Conservation (phyloP, 2,888 invertebrate species). For the Perdita meconis region DNA sequence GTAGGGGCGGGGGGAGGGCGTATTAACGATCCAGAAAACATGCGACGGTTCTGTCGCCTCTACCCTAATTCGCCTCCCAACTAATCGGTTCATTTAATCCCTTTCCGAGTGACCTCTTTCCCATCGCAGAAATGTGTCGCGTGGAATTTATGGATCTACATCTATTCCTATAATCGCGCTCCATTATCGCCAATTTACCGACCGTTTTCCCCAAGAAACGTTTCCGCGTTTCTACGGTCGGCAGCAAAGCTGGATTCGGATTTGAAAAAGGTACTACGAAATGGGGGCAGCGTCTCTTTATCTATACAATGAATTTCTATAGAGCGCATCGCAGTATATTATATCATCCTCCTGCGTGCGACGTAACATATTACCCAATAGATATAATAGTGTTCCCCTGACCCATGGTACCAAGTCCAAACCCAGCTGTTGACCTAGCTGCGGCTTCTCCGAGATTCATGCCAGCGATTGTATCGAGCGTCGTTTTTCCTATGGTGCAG, state of each 20-base stretch:
- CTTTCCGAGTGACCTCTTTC: constrained; percentile 41
- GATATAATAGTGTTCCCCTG: too few relatives aligned
- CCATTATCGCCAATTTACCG: not conserved
- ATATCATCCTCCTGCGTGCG: too few relatives aligned
- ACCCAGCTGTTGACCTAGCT: too few relatives aligned
- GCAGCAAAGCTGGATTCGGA: too few relatives aligned
- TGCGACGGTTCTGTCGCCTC: constrained; percentile 32
- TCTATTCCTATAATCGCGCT: not conserved
- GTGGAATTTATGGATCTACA: not conserved
- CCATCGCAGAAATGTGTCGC: constrained; percentile 19
- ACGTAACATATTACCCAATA: too few relatives aligned
- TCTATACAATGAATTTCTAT: too few relatives aligned
- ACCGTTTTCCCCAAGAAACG: not conserved
- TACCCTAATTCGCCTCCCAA: constrained; percentile 39
- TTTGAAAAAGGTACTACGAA: too few relatives aligned
- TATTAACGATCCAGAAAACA: constrained; percentile 65
- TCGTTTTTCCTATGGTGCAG: constrained; percentile 60
- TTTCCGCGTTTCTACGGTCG: not conserved
- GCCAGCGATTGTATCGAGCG: not conserved
- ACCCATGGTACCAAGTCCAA: too few relatives aligned
- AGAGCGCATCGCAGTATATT: too few relatives aligned
- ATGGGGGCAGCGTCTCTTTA: too few relatives aligned
- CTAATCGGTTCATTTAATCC: constrained; percentile 51
- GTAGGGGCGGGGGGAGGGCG: constrained; percentile 19
- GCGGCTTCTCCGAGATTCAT: too few relatives aligned